phyloP scores from a whole-genome alignment of 2,113 vertebrate species.

The Marcusenius ussheri region DNA sequence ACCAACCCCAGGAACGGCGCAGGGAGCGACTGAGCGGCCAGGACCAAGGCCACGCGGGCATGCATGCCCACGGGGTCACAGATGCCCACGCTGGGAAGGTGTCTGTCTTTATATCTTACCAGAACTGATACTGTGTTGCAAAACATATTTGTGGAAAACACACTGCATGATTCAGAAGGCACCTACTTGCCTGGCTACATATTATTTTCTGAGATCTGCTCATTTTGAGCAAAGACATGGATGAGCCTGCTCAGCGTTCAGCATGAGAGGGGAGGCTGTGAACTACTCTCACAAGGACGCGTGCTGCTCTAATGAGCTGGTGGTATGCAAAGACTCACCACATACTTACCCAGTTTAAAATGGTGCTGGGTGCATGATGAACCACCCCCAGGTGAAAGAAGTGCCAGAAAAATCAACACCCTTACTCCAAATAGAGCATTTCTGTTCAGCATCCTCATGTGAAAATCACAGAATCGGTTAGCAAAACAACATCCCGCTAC shows the following conservation, averaged over 20 bases:
- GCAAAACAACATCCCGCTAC: neutral
- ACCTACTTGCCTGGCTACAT: neutral
- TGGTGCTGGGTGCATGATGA: neutral
- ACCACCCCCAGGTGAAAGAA: neutral
- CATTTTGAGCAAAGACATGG: neutral
- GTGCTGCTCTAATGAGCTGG: neutral
- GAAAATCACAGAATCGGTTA: neutral
- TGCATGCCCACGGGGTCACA: neutral
- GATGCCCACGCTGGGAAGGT: neutral
- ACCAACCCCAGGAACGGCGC: neutral
- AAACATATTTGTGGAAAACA: neutral
- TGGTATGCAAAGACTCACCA: neutral
- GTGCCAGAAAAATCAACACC: neutral
- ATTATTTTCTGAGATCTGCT: neutral
- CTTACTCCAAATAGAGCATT: neutral
- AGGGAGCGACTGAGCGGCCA: neutral
- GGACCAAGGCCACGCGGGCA: neutral
- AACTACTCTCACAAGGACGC: neutral
- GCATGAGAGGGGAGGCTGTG: neutral
- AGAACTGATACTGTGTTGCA: neutral
- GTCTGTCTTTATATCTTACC: neutral
- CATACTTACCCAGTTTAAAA: neutral
- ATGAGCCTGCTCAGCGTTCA: neutral
- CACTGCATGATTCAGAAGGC: neutral
- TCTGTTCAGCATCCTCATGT: neutral